These are phyloP conservation scores for Galerucella calmariensis DNA, from an alignment of 2,888 invertebrate species.

Conservation along the genomic window DNA sequence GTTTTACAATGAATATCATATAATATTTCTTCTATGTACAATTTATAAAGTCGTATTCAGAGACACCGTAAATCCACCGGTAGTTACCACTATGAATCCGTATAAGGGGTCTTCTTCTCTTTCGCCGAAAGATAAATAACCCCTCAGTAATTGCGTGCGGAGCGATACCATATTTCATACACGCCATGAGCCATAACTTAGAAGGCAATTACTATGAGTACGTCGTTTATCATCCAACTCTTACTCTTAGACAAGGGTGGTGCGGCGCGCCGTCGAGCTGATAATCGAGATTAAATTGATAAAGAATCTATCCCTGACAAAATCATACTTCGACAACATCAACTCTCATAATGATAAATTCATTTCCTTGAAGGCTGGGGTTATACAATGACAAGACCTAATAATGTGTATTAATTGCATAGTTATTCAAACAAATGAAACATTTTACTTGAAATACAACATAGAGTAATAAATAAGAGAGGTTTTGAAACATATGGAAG, in stretches of 20 bases:
- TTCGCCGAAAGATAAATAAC: conserved; percentile 65
- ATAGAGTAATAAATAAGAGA: too few species aligned
- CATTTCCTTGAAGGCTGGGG: too few species aligned
- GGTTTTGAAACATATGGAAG: too few species aligned
- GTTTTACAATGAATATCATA: too few species aligned
- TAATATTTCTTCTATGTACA: too few species aligned
- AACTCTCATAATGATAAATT: conserved; percentile 38
- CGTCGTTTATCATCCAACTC: conserved; percentile 68
- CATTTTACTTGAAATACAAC: too few species aligned
- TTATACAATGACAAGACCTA: neutral
- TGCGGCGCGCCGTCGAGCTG: conserved; percentile 50
- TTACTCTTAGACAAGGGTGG: conserved; percentile 57
- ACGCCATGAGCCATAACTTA: conserved; percentile 71
- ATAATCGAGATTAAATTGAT: conserved; percentile 64
- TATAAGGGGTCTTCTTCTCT: conserved; percentile 48
- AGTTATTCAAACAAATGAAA: too few species aligned
- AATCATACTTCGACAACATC: conserved; percentile 39
- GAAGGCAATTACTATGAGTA: conserved; percentile 72
- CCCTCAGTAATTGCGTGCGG: conserved; percentile 70
- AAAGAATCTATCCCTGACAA: conserved; percentile 55
- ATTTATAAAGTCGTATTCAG: too few species aligned
- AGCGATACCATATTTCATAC: conserved; percentile 71
- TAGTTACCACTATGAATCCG: conserved; percentile 10
- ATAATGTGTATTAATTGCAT: too few species aligned
- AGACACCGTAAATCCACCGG: neutral